Percentiles rank a stretch among this genome's conserved stretches.
Conservation (phyloP, 1,140 invertebrate genomes). For the Lordiphosa collinella region DNA sequence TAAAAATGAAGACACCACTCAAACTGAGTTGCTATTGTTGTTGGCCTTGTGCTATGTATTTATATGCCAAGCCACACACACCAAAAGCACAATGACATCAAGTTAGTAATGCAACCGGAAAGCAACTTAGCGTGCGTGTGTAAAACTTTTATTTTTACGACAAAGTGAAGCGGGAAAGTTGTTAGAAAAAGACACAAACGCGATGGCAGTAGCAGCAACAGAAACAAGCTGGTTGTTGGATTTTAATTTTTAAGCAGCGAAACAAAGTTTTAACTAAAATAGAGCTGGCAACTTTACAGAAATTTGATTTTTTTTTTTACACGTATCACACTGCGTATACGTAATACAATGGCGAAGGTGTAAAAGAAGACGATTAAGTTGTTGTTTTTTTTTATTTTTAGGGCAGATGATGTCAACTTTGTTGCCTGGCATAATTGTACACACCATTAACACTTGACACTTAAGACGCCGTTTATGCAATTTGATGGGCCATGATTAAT, state of each 20-base stretch:
- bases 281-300: slow-evolving; percentile 39
- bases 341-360: slow-evolving; percentile 40
- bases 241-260: slow-evolving; percentile 67
- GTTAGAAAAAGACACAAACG: slow-evolving; percentile 58
- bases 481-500: slow-evolving; percentile 71
- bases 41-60: slow-evolving; percentile 34
- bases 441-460: slow-evolving; percentile 53
- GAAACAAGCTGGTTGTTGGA: slow-evolving; percentile 47
- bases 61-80: slow-evolving; percentile 38
- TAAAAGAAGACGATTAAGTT: slow-evolving; percentile 20
- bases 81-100: slow-evolving; percentile 23
- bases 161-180: slow-evolving; percentile 73
- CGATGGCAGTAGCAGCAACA: slow-evolving; percentile 11
- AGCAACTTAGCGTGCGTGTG: slow-evolving; percentile 66
- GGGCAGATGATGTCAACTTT: slow-evolving; percentile 28
- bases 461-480: slow-evolving; percentile 54
- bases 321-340: slow-evolving; percentile 56
- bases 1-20: slow-evolving; percentile 66
- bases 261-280: slow-evolving; percentile 67
- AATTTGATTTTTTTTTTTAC: slow-evolving; percentile 67
- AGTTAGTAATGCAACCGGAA: slow-evolving; percentile 63
- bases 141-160: slow-evolving; percentile 77
- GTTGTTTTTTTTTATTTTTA: too few species aligned
- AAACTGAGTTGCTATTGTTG: slow-evolving; percentile 37
- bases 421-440: slow-evolving; percentile 28